Base-by-base conservation (phyloP, 1,140 invertebrate genomes). In the Pentalonia nigronervosa region DNA sequence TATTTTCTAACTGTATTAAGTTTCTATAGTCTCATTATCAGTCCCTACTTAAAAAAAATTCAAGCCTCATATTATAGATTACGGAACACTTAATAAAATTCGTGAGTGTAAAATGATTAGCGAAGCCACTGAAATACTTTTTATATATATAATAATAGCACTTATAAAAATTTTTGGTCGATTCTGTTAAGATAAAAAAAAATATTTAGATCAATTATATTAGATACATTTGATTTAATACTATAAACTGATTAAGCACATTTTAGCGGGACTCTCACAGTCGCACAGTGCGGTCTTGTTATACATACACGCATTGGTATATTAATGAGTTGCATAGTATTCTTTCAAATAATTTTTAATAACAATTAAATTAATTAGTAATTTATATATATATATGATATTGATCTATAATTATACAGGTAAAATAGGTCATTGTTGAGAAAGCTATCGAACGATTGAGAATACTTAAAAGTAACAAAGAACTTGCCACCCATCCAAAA, bases 151-250 rank as follows among this genome's bases (percentile, higher is more conserved):
- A 14, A 67, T 67, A 67, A 67, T n/a, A 67, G 11, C 11, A 67
- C 11, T 67, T 11, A 67, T 67, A n/a, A 30, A 30, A 67, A 67
- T n/a, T 67, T 30, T 30, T 30, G 60, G 60, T 67, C 60, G n/a
- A 67, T 67, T 67, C 30, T 67, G n/a, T 67, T 67, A n/a, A 67
- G 60, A 67, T 67, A 67, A 67, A 67, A n/a, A 67, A n/a, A n/a
- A n/a, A 60, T n/a, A 67, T 67, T n/a, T 67, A 67, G 9, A n/a
- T n/a, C 25, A 67, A n/a, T 67, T 67, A 3, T n/a, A 53, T 9
- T 48, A 14, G 1, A 60, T 67, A 67, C 30, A 14, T 30, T 67
- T 11, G 6, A 67, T 60, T 30, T n/a, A 67, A 67, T 67, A 3
- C 30, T 67, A 67, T n/a, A 56, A 9, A 30, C 25, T 30, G 56